Evolutionary conservation across 2,888 invertebrate genomes (phyloP).

Genomic region (Cinara cedri): DNA sequence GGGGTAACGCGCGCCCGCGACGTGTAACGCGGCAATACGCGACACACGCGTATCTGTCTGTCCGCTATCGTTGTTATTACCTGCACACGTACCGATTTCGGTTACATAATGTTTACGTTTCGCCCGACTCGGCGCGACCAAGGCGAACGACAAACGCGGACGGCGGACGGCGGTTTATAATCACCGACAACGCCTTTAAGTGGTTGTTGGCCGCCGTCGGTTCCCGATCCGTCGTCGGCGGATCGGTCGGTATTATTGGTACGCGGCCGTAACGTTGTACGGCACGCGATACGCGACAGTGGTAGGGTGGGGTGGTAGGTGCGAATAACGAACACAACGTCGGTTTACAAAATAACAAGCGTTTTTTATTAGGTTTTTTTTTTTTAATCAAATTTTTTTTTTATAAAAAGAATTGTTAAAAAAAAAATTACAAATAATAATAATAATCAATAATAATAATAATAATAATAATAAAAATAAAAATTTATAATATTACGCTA

Average conservation of each 20-base stretch:
- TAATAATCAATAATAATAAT: constrained; percentile 13
- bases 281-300: too few species aligned
- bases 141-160: constrained; percentile 27
- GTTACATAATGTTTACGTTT: too few species aligned
- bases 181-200: constrained; percentile 66
- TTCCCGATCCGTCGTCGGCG: background rate
- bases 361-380: constrained; percentile 8
- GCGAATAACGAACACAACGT: background rate
- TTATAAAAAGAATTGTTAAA: constrained; percentile 5
- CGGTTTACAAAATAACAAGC: background rate
- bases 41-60: too few species aligned
- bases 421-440: too few species aligned
- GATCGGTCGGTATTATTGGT: background rate
- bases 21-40: too few species aligned
- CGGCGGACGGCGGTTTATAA: constrained; percentile 8
- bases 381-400: constrained; percentile 3
- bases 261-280: too few species aligned
- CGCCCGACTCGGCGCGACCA: background rate
- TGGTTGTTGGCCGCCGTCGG: too few species aligned
- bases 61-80: background rate
- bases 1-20: too few species aligned
- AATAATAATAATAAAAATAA: background rate
- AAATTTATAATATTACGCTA: background rate
- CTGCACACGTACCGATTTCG: too few species aligned
- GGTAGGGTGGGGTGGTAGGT: background rate